phyloP scores from a whole-genome alignment of 2,888 invertebrate species.

The Scaptomyza polygonia region DNA sequence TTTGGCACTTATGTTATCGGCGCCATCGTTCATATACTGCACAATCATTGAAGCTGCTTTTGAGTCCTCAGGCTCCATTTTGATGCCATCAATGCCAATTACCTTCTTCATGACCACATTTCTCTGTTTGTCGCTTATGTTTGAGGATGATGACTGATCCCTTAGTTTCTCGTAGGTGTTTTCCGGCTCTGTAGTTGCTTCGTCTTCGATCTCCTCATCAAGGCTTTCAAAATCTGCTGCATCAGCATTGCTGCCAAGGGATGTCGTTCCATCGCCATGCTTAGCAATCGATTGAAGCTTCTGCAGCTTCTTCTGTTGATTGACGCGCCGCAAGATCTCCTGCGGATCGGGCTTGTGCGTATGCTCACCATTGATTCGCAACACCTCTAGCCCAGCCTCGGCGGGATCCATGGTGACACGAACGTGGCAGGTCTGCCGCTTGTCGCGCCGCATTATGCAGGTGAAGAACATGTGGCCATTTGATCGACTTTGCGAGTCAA shows the following conservation, averaged over 20 bases:
- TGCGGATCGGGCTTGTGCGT: constrained; percentile 62
- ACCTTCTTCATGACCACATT: constrained; percentile 66
- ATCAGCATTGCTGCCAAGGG: not conserved
- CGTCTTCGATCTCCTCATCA: constrained; percentile 22
- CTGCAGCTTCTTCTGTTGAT: constrained; percentile 46
- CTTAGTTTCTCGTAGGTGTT: constrained; percentile 43
- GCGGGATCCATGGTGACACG: constrained; percentile 72
- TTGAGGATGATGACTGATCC: not conserved
- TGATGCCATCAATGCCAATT: constrained; percentile 72
- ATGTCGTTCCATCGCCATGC: not conserved
- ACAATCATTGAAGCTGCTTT: constrained; percentile 62
- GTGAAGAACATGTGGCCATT: constrained; percentile 78
- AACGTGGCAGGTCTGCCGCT: constrained; percentile 73
- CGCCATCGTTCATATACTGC: constrained; percentile 66
- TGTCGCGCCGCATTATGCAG: constrained; percentile 73
- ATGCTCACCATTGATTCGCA: constrained; percentile 75
- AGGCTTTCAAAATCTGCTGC: constrained; percentile 30
- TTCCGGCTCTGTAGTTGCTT: constrained; percentile 21
- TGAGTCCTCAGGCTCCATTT: constrained; percentile 58
- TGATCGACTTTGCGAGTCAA: constrained; percentile 72
- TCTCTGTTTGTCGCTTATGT: not conserved
- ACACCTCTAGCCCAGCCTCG: constrained; percentile 60
- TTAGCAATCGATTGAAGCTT: constrained; percentile 2
- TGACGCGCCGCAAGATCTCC: constrained; percentile 63
- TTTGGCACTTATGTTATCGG: constrained; percentile 69